Conservation (phyloP, 2,888 invertebrate species). For the Yponomeuta evonymella region DNA sequence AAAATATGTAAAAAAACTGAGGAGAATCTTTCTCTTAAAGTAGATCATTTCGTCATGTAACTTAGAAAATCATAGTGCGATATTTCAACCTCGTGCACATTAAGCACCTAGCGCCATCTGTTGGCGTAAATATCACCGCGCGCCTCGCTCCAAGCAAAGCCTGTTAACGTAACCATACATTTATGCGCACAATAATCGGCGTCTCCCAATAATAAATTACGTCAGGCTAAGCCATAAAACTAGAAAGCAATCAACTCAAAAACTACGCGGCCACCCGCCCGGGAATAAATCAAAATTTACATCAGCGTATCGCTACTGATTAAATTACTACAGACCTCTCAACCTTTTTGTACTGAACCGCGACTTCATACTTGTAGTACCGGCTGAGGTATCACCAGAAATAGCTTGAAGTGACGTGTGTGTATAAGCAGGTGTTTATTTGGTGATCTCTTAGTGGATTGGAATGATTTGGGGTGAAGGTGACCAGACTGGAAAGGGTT, state of each 20-base stretch:
- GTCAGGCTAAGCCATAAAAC: conserved; percentile 43
- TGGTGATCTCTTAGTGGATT: neutral
- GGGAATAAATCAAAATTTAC: conserved; percentile 55
- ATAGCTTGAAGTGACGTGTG: neutral
- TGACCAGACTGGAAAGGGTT: neutral
- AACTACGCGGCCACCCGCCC: conserved; percentile 44
- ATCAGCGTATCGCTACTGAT: conserved; percentile 6
- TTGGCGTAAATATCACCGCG: neutral
- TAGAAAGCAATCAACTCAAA: conserved; percentile 57
- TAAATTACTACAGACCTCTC: neutral
- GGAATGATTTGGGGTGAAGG: neutral
- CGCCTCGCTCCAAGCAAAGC: neutral
- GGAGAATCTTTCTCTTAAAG: too few species aligned
- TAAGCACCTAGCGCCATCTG: too few species aligned
- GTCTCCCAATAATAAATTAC: conserved; percentile 18
- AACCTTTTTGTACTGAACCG: neutral
- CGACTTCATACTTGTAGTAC: neutral
- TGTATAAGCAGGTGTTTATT: neutral
- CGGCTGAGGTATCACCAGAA: neutral
- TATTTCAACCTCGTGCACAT: too few species aligned
- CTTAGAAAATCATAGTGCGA: too few species aligned
- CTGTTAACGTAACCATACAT: neutral
- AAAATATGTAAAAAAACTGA: too few species aligned
- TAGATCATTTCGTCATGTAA: too few species aligned
- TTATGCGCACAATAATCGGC: conserved; percentile 14